Evolutionary conservation across 2,888 invertebrate species (phyloP).

Genomic region (Philereme vetulata): DNA sequence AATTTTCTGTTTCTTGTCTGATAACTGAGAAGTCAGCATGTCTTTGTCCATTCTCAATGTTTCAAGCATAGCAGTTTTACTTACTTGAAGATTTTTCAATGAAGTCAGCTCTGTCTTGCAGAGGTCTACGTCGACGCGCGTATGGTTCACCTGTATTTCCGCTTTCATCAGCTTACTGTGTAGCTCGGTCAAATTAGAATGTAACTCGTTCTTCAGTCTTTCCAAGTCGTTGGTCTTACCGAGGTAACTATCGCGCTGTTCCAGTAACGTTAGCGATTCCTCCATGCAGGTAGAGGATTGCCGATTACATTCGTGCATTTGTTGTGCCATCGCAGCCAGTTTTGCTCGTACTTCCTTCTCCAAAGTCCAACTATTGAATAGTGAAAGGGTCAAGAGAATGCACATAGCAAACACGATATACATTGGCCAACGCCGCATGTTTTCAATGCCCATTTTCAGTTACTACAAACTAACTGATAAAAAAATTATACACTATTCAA

Average conservation of each 20-base stretch:
- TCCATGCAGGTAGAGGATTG: slow-evolving; percentile 73
- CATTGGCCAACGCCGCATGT: slow-evolving; percentile 81
- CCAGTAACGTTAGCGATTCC: slow-evolving; percentile 67
- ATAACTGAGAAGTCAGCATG: slow-evolving; percentile 65
- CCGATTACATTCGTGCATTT: slow-evolving; percentile 72
- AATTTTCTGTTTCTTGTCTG: slow-evolving; percentile 69
- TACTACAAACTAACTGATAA: slow-evolving; percentile 6
- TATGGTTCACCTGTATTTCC: slow-evolving; percentile 68
- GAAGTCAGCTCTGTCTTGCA: slow-evolving; percentile 77
- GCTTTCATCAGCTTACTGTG: slow-evolving; percentile 61
- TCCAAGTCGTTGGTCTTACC: slow-evolving; percentile 67
- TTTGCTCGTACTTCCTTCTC: slow-evolving; percentile 71
- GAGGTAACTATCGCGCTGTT: slow-evolving; percentile 68
- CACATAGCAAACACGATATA: slow-evolving; percentile 74
- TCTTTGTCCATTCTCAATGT: slow-evolving; percentile 75
- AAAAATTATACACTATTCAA: not conserved
- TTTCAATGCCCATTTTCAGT: slow-evolving; percentile 75
- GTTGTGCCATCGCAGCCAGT: slow-evolving; percentile 63
- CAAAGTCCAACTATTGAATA: slow-evolving; percentile 76
- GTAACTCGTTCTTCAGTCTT: slow-evolving; percentile 61
- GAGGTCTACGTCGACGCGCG: slow-evolving; percentile 66
- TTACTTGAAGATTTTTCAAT: slow-evolving; percentile 74
- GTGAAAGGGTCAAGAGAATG: slow-evolving; percentile 74
- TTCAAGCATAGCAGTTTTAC: slow-evolving; percentile 72
- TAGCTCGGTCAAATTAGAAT: slow-evolving; percentile 57